Evolutionary conservation across 2,113 vertebrate genomes (phyloP).

Genomic region (Xiphophorus hellerii): DNA sequence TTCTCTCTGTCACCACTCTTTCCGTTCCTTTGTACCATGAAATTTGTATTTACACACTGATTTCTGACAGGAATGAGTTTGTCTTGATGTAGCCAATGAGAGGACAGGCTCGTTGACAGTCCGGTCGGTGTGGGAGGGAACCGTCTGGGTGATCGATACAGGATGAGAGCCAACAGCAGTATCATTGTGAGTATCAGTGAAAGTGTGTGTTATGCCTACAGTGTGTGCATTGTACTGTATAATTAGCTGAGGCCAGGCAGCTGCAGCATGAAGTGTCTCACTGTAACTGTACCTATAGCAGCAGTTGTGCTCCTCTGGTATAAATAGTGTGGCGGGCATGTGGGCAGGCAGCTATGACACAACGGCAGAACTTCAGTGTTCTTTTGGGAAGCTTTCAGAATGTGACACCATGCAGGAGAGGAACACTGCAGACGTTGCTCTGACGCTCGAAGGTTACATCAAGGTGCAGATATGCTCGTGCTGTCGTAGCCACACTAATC

Average conservation of each 20-base stretch:
- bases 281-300: constrained; percentile 77
- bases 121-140: constrained; percentile 34
- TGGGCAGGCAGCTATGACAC: constrained; percentile 67
- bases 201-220: constrained; percentile 17
- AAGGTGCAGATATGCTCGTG: constrained; percentile 37
- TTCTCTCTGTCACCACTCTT: neutral
- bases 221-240: constrained; percentile 50
- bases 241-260: constrained; percentile 69
- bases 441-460: constrained; percentile 59
- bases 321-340: constrained; percentile 74
- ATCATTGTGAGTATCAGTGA: constrained; percentile 7
- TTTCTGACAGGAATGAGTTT: constrained; percentile 40
- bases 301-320: constrained; percentile 76
- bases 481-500: neutral
- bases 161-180: constrained; percentile 35
- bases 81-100: constrained; percentile 47
- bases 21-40: neutral
- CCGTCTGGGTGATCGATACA: constrained; percentile 57
- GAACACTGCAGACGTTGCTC: constrained; percentile 48
- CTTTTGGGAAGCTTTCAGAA: constrained; percentile 70
- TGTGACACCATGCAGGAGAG: constrained; percentile 58
- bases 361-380: constrained; percentile 68
- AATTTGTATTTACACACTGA: constrained; percentile 41
- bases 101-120: constrained; percentile 56
- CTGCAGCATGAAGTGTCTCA: constrained; percentile 66